A percentile compares a stretch with the other conserved stretches of the same genome.
phyloP scores from a whole-genome alignment of 92 coral and sea anemone species.

The Actinernus sp. region DNA sequence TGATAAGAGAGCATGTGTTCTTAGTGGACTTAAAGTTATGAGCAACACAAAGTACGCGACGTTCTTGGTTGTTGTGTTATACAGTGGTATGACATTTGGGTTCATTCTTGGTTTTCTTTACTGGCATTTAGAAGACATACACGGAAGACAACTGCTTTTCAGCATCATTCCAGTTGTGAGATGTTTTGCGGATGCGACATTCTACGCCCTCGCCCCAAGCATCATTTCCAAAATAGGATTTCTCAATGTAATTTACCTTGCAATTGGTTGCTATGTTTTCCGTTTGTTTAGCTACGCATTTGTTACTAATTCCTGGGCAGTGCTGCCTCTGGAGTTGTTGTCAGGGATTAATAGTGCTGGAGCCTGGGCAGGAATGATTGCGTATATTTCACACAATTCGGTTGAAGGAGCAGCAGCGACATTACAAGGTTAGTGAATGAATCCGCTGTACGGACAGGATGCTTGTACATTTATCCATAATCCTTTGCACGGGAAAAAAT shows the following conservation, averaged over 20 bases:
- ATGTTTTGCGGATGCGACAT: conserved; percentile 56
- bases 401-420: conserved; percentile 60
- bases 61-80: conserved; percentile 28
- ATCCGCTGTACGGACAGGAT: too few relatives aligned
- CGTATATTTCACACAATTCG: conserved; percentile 53
- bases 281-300: conserved; percentile 63
- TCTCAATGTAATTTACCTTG: conserved; percentile 60
- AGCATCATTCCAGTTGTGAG: conserved; percentile 64
- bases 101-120: conserved; percentile 56
- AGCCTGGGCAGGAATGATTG: conserved; percentile 73
- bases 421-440: conserved; percentile 59
- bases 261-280: conserved; percentile 45
- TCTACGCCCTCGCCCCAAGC: conserved; percentile 61
- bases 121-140: conserved; percentile 71
- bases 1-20: conserved; percentile 1
- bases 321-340: conserved; percentile 60
- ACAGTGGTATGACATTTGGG: conserved; percentile 57
- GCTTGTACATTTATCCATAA: too few relatives aligned
- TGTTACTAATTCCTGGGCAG: conserved; percentile 50
- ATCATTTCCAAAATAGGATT: conserved; percentile 55
- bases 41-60: conserved; percentile 9
- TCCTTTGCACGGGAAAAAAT: too few relatives aligned
- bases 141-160: conserved; percentile 60
- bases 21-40: conserved; percentile 2
- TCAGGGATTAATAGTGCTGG: conserved; percentile 80